Percentiles rank a stretch among this genome's conserved stretches.
Conservation (phyloP, 2,113 vertebrate genomes). For the Oryzias curvinotus region DNA sequence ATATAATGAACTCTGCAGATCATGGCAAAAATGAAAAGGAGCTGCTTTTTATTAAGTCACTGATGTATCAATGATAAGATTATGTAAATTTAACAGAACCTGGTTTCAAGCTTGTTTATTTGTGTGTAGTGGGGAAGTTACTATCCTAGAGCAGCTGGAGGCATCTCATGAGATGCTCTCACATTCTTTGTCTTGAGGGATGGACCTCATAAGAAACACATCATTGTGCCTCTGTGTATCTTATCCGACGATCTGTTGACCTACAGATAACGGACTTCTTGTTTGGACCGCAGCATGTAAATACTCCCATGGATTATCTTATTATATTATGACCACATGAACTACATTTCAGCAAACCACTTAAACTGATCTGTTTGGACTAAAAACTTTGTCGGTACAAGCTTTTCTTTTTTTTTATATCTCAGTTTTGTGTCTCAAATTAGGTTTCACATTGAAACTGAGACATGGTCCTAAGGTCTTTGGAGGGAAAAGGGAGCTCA, state of each 20-base stretch:
- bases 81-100: background rate
- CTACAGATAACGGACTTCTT: conserved; percentile 21
- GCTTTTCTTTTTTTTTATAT: background rate
- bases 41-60: too few species aligned
- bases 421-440: background rate
- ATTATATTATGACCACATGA: background rate
- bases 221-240: background rate
- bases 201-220: conserved; percentile 12
- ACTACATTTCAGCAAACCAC: too few species aligned
- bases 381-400: too few species aligned
- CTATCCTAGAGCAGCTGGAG: conserved; percentile 14
- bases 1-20: too few species aligned
- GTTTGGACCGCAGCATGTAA: conserved; percentile 2
- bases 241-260: conserved; percentile 12
- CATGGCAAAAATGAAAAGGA: too few species aligned
- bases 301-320: background rate
- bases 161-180: conserved; percentile 47
- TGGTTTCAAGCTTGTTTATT: background rate
- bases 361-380: too few species aligned
- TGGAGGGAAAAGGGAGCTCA: background rate
- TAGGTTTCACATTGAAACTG: background rate
- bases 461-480: background rate
- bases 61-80: too few species aligned
- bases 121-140: conserved; percentile 1
- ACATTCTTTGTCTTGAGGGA: conserved; percentile 7